Base-by-base conservation (phyloP, 1,140 invertebrate genomes). In the Sesamia nonagrioides region DNA sequence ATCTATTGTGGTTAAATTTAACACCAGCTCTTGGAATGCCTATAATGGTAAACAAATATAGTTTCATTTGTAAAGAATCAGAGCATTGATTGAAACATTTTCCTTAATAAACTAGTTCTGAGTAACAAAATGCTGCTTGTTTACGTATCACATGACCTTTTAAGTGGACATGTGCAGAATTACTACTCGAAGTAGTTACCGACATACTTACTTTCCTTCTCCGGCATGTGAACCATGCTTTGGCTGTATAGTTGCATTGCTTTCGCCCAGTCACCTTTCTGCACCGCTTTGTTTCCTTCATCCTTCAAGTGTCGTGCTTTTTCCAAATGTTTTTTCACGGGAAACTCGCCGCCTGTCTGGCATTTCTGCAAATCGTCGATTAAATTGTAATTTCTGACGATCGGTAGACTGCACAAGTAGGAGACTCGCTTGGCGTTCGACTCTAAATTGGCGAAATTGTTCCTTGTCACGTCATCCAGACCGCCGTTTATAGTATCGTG, bases 211-310 rank as follows among this genome's bases (percentile, higher is more conserved):
- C 97, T 95, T 92, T 96, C 95, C 89, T 96, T 96, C 76, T 95
- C 95, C 17, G 97, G 96, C 92, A 96, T 96, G 15, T 95, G 85
- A 27, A 97, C 88, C 84, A 97, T 96, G 78, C 97, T 97, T 79
- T 97, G 95, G 60, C 96, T 97, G 92, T 99, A 99, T 6, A 96
- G 92, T 27, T 96, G 92, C 82, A 98, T 92, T 0, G 98, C 97
- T 83, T 96, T 96, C n/a, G 93, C 80, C 95, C 97, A 98, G 84
- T 98, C 96, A 72, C 97, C 97, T 81, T 96, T 96, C 83, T 97
- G 97, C 83, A 98, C 99, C 33, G 96, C 96, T 60, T 95, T 95
- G 88, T 99, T 99, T 17, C 98, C 98, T 77, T 96, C 95, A 63
- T 97, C 96, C 91, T 98, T 98, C 5, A 97, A 91, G 71, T 95